These are phyloP conservation scores for Adela reaumurella DNA, from an alignment of 2,888 invertebrate genomes.

Conservation along the genomic window DNA sequence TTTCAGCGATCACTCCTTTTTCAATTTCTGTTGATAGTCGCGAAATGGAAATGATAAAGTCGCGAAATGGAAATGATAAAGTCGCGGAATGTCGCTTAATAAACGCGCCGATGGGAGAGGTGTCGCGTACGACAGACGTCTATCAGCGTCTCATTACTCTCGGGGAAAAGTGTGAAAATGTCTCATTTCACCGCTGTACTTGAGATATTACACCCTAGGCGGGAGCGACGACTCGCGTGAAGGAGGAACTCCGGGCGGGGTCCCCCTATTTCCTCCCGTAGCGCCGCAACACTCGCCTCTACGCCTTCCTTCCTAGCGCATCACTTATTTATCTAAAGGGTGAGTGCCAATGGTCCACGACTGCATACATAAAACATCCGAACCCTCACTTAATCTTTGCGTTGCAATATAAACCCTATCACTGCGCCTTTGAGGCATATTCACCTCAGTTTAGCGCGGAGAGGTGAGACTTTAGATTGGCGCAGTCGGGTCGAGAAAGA, in stretches of 20 bases:
- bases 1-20: no score
- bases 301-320: not conserved
- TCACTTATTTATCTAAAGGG: not conserved
- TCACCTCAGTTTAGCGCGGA: no score
- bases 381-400: no score
- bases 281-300: not conserved
- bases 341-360: not conserved
- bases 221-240: no score
- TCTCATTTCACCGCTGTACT: not conserved
- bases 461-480: not conserved
- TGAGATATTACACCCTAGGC: not conserved
- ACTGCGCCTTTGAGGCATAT: no score
- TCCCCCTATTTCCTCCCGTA: not conserved
- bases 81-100: no score
- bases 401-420: no score
- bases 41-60: no score
- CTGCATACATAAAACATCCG: not conserved
- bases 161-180: not conserved
- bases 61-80: no score
- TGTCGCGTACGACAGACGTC: no score
- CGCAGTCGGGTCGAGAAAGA: not conserved
- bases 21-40: no score
- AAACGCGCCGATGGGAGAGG: no score
- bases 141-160: not conserved
- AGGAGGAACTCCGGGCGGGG: not conserved